Conservation (phyloP, 2,113 vertebrate species). For the Megaceryle torquata region DNA sequence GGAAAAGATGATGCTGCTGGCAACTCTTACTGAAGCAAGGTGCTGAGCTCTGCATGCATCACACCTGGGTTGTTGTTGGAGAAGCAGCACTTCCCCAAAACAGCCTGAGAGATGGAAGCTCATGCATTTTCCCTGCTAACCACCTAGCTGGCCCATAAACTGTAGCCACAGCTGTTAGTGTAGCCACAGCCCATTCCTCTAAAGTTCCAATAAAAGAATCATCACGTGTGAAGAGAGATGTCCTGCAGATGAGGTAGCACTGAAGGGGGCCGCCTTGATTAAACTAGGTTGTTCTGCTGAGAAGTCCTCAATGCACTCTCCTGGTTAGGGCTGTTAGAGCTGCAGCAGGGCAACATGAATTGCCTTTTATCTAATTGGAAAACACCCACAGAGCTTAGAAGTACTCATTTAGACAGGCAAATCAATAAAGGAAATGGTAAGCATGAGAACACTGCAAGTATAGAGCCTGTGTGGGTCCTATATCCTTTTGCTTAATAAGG, state of each 20-base stretch:
- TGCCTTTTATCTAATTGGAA: conserved; percentile 82
- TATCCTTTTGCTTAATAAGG: conserved; percentile 66
- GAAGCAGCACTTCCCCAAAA: not conserved
- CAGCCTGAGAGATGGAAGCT: not conserved
- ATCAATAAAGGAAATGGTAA: conserved; percentile 77
- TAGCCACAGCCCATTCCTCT: not conserved
- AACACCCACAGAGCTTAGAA: conserved; percentile 75
- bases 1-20: fast-evolving
- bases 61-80: fast-evolving
- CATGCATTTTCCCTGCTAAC: not conserved
- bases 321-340: conserved; percentile 61
- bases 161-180: fast-evolving
- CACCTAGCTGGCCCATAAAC: not conserved
- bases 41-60: fast-evolving
- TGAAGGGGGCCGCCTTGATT: conserved; percentile 64
- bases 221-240: conserved; percentile 1
- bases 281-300: conserved; percentile 67
- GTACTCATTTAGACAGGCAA: conserved; percentile 74
- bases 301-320: conserved; percentile 48
- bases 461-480: not conserved
- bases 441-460: conserved; percentile 5
- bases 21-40: not conserved
- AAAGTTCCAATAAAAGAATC: not conserved
- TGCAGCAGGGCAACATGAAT: conserved; percentile 71
- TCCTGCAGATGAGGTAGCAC: conserved; percentile 33